phyloP scores from a whole-genome alignment of 2,888 invertebrate genomes.

The Heliconius hortense region DNA sequence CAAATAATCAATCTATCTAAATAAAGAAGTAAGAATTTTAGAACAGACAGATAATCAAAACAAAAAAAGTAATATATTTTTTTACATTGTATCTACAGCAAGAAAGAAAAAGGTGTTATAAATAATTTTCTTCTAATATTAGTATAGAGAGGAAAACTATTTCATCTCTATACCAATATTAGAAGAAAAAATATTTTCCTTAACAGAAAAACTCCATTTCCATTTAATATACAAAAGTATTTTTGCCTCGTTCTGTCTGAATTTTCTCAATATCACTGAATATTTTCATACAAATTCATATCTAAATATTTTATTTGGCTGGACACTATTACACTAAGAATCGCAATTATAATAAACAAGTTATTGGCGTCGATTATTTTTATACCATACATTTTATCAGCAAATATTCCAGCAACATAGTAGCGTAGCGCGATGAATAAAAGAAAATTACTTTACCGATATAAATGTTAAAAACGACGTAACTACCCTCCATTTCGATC shows the following conservation, averaged over 20 bases:
- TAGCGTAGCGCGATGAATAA: constrained; percentile 70
- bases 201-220: not conserved
- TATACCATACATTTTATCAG: constrained; percentile 44
- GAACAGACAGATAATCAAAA: too few relatives aligned
- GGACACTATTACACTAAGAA: constrained; percentile 32
- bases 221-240: not conserved
- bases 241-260: not conserved
- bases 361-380: constrained; percentile 47
- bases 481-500: constrained; percentile 59
- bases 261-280: constrained; percentile 1
- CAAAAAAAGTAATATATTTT: too few relatives aligned
- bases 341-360: constrained; percentile 38
- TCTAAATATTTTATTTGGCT: constrained; percentile 22
- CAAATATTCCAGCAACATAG: constrained; percentile 57
- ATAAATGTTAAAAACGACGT: constrained; percentile 55
- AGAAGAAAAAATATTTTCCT: too few relatives aligned
- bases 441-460: constrained; percentile 76
- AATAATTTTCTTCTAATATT: too few relatives aligned
- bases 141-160: too few relatives aligned
- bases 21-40: too few relatives aligned
- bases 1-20: too few relatives aligned
- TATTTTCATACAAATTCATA: constrained; percentile 11
- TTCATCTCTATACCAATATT: too few relatives aligned
- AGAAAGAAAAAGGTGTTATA: too few relatives aligned
- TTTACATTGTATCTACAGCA: not conserved